Evolutionary conservation across 1,140 invertebrate species (phyloP).

Genomic region (Leptestheria dahalacensis): DNA sequence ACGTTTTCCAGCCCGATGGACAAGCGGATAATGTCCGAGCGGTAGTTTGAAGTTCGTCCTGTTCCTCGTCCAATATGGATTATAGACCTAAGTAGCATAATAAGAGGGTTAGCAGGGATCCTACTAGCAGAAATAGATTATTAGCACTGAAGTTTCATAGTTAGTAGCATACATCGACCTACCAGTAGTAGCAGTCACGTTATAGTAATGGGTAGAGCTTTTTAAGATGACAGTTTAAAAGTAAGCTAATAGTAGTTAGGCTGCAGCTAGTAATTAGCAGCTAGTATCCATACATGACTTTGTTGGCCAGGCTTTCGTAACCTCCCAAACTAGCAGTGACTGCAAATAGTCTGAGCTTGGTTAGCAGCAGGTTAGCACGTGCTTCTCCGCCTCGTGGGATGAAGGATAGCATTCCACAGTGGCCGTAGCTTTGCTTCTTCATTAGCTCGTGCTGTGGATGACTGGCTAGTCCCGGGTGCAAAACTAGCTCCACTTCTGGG

Average conservation of each 20-base stretch:
- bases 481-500: conserved; percentile 56
- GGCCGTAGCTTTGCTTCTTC: conserved; percentile 66
- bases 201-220: too few species aligned
- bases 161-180: too few species aligned
- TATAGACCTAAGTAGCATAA: conserved; percentile 23
- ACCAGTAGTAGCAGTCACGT: too few species aligned
- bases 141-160: not conserved
- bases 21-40: conserved; percentile 67
- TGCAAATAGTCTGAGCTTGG: conserved; percentile 60
- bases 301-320: conserved; percentile 75
- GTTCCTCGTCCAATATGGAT: conserved; percentile 38
- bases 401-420: conserved; percentile 84
- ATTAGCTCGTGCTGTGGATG: conserved; percentile 81
- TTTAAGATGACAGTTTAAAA: too few species aligned
- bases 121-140: not conserved
- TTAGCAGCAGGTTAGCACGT: conserved; percentile 60
- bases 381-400: conserved; percentile 60
- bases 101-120: not conserved
- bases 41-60: conserved; percentile 61
- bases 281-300: too few species aligned
- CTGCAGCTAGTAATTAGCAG: too few species aligned
- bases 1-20: conserved; percentile 83
- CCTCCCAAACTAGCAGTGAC: conserved; percentile 90
- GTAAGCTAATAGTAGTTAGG: too few species aligned
- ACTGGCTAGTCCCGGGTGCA: conserved; percentile 70